Evolutionary conservation across 2,113 vertebrate species (phyloP).

Genomic region (Phrynosoma blainvillii): DNA sequence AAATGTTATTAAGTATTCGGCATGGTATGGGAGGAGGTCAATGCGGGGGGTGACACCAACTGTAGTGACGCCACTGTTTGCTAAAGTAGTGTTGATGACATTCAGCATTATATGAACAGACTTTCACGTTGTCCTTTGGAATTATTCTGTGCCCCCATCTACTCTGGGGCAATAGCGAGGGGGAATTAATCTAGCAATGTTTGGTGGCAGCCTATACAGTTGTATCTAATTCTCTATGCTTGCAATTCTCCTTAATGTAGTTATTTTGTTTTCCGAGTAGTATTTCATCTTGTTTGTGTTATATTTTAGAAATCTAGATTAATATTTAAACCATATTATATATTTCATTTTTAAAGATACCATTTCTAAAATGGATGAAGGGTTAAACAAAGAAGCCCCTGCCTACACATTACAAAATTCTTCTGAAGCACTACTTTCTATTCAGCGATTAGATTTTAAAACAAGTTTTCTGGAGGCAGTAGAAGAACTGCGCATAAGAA

Average conservation of each 20-base stretch:
- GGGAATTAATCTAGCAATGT: not conserved
- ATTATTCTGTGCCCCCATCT: no score
- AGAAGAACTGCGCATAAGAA: slow-evolving; percentile 89
- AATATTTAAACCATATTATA: not conserved
- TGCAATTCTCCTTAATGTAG: not conserved
- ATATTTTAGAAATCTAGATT: not conserved
- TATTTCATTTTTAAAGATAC: slow-evolving; percentile 62
- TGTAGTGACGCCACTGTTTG: no score
- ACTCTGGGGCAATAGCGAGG: not conserved
- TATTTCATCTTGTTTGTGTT: not conserved
- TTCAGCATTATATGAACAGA: no score
- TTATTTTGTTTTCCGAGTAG: not conserved
- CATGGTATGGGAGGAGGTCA: no score
- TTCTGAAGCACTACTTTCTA: slow-evolving; percentile 80
- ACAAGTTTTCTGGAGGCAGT: slow-evolving; percentile 85
- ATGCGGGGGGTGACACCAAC: no score
- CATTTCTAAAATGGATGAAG: slow-evolving; percentile 70
- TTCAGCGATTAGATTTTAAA: slow-evolving; percentile 90
- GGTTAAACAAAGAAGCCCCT: slow-evolving; percentile 49
- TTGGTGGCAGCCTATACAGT: no score
- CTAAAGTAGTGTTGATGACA: no score
- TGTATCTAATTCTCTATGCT: not conserved
- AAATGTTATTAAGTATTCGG: no score
- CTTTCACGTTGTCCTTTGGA: no score
- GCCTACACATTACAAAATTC: slow-evolving; percentile 67